These are phyloP conservation scores for Elephantulus edwardii DNA, from an alignment of 2,113 vertebrate genomes.

Conservation along the genomic window DNA sequence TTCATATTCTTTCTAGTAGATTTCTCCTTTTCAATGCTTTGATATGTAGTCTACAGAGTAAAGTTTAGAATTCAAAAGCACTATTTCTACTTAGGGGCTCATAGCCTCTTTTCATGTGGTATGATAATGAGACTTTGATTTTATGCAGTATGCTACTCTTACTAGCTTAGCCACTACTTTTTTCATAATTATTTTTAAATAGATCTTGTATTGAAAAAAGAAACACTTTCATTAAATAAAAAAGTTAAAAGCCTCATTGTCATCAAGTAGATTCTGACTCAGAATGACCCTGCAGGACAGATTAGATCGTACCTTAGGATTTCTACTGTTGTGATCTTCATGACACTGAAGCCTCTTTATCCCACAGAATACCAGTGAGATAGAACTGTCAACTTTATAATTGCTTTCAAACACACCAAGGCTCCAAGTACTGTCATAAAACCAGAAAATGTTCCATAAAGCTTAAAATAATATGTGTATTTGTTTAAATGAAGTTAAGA, in stretches of 20 bases:
- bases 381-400: not conserved
- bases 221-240: not conserved
- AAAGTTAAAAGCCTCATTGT: not conserved
- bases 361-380: not conserved
- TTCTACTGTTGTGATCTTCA: not conserved
- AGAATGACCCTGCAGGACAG: not conserved
- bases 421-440: conserved; percentile 14
- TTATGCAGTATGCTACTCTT: conserved; percentile 68
- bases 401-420: not conserved
- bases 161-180: conserved; percentile 59
- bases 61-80: conserved; percentile 78
- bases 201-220: conserved; percentile 71
- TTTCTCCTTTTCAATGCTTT: conserved; percentile 73
- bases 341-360: not conserved
- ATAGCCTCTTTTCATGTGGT: conserved; percentile 65
- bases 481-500: conserved; percentile 73
- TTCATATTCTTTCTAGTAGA: conserved; percentile 78
- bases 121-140: conserved; percentile 75
- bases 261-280: not conserved
- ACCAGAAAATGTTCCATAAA: conserved; percentile 70
- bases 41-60: conserved; percentile 71
- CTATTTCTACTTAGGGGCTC: conserved; percentile 53
- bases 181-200: conserved; percentile 77
- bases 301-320: not conserved
- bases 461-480: conserved; percentile 65